phyloP scores from a whole-genome alignment of 2,113 vertebrate genomes.

The Clarias macrocephalus region DNA sequence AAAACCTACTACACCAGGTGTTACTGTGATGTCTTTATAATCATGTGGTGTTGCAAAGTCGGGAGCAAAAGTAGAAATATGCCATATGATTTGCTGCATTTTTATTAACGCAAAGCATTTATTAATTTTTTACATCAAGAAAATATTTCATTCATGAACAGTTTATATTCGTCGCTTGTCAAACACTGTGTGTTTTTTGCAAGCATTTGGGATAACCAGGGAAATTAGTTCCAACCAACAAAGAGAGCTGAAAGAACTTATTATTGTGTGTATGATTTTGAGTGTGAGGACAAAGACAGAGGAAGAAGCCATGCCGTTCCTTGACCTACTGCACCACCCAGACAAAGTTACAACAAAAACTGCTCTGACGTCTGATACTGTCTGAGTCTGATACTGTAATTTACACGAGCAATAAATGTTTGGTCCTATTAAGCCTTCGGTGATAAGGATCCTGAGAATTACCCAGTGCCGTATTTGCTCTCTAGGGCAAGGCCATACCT shows the following conservation, averaged over 20 bases:
- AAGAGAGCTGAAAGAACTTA: not conserved
- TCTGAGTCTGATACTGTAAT: not conserved
- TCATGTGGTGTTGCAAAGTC: not conserved
- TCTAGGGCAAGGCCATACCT: conserved; percentile 25
- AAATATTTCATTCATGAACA: not conserved
- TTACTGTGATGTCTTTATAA: not conserved
- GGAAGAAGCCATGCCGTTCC: conserved; percentile 22
- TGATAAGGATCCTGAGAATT: not conserved
- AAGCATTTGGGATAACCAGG: not conserved
- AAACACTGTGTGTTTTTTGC: not conserved
- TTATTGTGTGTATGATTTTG: not conserved
- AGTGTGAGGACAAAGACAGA: not conserved
- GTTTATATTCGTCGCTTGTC: not conserved
- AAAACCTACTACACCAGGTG: not conserved
- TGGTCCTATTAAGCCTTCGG: conserved; percentile 14
- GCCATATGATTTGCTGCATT: conserved; percentile 14
- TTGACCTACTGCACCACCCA: not conserved
- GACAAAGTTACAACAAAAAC: not conserved
- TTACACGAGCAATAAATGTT: conserved; percentile 7
- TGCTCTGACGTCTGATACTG: not conserved
- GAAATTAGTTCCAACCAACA: not conserved
- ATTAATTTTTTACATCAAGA: conserved; percentile 28
- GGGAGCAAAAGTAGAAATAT: not conserved
- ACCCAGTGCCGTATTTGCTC: not conserved
- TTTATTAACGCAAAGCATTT: conserved; percentile 25